These are phyloP conservation scores for Pseudococcus longispinus DNA, from an alignment of 2,888 invertebrate species.

Conservation along the genomic window DNA sequence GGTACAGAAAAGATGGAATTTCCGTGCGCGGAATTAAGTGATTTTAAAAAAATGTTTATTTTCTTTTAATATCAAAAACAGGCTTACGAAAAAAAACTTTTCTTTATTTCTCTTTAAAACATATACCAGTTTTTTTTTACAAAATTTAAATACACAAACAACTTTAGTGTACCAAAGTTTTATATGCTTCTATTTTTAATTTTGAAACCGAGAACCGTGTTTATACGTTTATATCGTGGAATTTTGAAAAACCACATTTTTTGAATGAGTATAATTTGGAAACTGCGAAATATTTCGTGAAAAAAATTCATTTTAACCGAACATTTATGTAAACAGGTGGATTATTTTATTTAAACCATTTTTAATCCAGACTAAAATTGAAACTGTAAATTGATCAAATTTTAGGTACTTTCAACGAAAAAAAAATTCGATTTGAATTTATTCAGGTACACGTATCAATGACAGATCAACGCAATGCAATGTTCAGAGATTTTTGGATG, in stretches of 20 bases:
- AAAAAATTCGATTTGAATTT: too few species aligned
- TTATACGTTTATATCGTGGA: neutral
- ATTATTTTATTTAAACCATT: neutral
- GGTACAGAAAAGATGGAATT: constrained; percentile 20
- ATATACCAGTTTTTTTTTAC: neutral
- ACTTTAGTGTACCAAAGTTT: constrained; percentile 8
- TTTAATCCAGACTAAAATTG: too few species aligned
- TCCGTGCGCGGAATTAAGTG: constrained; percentile 40
- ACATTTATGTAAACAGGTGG: neutral
- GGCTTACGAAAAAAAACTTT: constrained; percentile 26
- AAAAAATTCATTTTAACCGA: neutral
- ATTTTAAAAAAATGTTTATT: constrained; percentile 44
- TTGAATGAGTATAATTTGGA: neutral
- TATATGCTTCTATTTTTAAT: neutral
- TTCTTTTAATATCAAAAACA: constrained; percentile 44
- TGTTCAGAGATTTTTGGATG: too few species aligned
- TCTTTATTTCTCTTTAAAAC: constrained; percentile 10
- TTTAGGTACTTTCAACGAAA: too few species aligned
- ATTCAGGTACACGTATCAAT: too few species aligned
- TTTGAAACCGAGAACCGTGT: constrained; percentile 9
- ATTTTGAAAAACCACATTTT: neutral
- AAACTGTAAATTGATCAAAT: too few species aligned
- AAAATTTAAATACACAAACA: constrained; percentile 22
- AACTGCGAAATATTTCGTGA: neutral
- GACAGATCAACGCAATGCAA: too few species aligned